Percentiles rank a stretch among this genome's conserved stretches.
phyloP scores from a whole-genome alignment of 2,888 invertebrate genomes.

The Cetonia aurata region DNA sequence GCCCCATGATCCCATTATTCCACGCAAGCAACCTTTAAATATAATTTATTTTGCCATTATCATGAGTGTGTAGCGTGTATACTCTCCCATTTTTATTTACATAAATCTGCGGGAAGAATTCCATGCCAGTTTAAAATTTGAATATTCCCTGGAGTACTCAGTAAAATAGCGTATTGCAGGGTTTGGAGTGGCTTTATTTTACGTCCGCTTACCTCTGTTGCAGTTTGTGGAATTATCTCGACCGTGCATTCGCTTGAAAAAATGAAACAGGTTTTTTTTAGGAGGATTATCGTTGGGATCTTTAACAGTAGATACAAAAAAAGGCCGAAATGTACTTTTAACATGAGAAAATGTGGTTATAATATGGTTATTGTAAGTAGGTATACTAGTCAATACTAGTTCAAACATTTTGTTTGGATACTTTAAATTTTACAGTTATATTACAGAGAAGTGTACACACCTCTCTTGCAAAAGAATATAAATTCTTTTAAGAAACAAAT shows the following conservation, averaged over 20 bases:
- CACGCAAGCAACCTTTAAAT: neutral
- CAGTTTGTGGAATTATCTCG: constrained; percentile 13
- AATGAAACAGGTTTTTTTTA: neutral
- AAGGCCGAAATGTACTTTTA: no score
- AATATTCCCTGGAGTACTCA: neutral
- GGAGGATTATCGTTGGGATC: neutral
- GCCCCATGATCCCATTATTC: neutral
- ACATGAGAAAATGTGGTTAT: no score
- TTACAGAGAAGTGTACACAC: no score
- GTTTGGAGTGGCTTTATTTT: constrained; percentile 15
- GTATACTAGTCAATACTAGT: no score
- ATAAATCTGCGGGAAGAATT: constrained; percentile 16
- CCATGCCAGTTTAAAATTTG: constrained; percentile 3
- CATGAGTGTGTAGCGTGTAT: neutral
- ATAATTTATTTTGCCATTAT: neutral
- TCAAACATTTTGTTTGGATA: no score
- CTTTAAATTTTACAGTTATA: no score
- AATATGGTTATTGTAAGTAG: no score
- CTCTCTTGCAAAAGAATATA: no score
- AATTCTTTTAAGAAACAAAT: no score
- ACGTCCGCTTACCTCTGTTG: neutral
- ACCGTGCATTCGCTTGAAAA: neutral
- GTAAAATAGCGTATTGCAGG: constrained; percentile 8
- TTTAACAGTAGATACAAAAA: neutral
- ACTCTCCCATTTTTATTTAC: constrained; percentile 24